Evolutionary conservation across 2,888 invertebrate genomes (phyloP).

Genomic region (Keiferia lycopersicella): DNA sequence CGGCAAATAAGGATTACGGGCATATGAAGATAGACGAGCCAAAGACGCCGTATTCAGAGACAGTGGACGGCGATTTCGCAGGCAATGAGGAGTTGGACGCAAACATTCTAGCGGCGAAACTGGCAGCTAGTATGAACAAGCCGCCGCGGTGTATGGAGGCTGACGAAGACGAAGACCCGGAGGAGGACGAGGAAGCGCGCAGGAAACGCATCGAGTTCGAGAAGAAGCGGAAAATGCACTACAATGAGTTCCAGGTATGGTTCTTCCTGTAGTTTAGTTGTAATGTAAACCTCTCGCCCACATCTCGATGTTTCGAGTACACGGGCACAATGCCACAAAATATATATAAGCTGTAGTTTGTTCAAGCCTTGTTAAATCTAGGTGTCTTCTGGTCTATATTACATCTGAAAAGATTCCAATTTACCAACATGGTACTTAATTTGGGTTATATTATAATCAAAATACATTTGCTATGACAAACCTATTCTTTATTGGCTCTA

Average conservation of each 20-base stretch:
- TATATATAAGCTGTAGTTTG: neutral
- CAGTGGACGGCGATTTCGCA: constrained; percentile 82
- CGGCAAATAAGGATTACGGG: constrained; percentile 98
- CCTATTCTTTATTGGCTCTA: neutral
- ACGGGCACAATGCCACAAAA: neutral
- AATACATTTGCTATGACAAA: no score
- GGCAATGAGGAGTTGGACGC: constrained; percentile 84
- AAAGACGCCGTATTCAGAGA: constrained; percentile 92
- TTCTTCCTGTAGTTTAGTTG: neutral
- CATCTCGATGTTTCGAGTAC: constrained; percentile 4
- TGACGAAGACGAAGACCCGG: constrained; percentile 75
- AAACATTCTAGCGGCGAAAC: constrained; percentile 88
- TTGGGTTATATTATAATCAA: no score
- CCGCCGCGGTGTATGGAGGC: constrained; percentile 71
- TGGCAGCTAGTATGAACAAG: constrained; percentile 77
- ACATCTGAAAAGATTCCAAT: neutral
- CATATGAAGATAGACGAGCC: constrained; percentile 99
- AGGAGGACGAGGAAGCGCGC: constrained; percentile 83
- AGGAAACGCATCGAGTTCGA: constrained; percentile 91
- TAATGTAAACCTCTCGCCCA: neutral
- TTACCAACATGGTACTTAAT: no score
- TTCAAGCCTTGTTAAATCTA: neutral
- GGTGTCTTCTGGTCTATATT: neutral
- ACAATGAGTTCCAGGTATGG: constrained; percentile 91
- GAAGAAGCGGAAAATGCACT: constrained; percentile 96